Evolutionary conservation across 2,888 invertebrate species (phyloP), one percentile per base, ranked within the genome.

Genomic region (Monopis laevigella): DNA sequence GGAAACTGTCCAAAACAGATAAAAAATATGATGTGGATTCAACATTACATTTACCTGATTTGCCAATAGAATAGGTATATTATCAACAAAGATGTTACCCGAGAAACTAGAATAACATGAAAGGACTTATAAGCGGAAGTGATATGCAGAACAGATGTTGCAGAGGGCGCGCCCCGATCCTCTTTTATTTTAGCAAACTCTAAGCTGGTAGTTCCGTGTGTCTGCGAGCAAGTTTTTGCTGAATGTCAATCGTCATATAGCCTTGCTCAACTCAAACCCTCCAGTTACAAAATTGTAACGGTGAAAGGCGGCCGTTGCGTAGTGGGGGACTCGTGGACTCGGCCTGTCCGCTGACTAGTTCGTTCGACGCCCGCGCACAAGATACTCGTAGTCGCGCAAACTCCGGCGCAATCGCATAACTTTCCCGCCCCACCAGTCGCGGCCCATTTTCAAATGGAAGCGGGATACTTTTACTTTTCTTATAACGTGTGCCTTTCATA

Each of bases 221-320:
- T 13, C 12, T 14, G 29, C 29, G 29, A 7, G 14, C 36, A 21
- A 24, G 63, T 67, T 71, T 71, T 70, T 74, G 74, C 67, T 73
- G 66, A 74, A 74, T 75, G 77, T 75, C 77, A 75, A 66, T 75
- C 75, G 69, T 65, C 70, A 58, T 63, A 63, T 58, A 74, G 75
- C 75, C 77, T 78, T 75, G 77, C 73, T 66, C 59, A 74, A 73
- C 69, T 53, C 58, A 54, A 74, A 72, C 69, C 68, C 69, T 73
- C 59, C 65, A 65, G 66, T 60, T 63, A 66, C 65, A 62, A 72
- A n/a, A 72, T 65, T 53, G 55, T 59, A 58, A 57, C 58, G 58
- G 59, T 59, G 59, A 59, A 59, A 59, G 59, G 67, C 73, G 67
- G 63, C 64, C 72, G 67, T 66, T 56, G 64, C 67, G 72, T 69